Conservation (phyloP, 2,113 vertebrate genomes). For the Athene noctua region DNA sequence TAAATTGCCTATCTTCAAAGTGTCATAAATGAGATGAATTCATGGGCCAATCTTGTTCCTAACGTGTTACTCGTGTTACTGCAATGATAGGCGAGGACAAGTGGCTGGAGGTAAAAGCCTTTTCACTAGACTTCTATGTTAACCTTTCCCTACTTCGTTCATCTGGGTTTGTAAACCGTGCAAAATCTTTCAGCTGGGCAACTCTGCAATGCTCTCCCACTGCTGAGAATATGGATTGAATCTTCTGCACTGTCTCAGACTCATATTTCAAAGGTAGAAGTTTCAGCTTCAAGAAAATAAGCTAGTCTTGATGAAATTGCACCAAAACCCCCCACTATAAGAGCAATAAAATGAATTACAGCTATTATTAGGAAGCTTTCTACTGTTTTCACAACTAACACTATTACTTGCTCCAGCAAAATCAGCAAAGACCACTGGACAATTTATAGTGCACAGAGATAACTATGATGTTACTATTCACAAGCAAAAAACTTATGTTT, state of each 20-base stretch:
- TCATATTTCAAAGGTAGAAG: not conserved
- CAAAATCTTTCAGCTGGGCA: not conserved
- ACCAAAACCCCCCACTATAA: not conserved
- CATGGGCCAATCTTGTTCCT: not conserved
- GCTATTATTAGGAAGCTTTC: not conserved
- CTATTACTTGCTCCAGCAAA: not conserved
- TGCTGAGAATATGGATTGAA: not conserved
- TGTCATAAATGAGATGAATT: not conserved
- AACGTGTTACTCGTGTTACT: not conserved
- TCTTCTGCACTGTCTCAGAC: not conserved
- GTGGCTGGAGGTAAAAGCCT: not conserved
- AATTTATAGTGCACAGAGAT: not conserved
- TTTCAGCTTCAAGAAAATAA: not conserved
- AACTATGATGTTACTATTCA: not conserved
- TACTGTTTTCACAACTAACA: not conserved
- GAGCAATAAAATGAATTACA: not conserved
- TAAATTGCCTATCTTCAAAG: not conserved
- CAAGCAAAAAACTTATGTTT: not conserved
- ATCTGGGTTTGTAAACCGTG: not conserved
- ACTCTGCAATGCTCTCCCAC: not conserved
- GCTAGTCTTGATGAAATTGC: not conserved
- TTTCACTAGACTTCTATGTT: not conserved
- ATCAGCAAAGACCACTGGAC: not conserved
- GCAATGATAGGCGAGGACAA: not conserved
- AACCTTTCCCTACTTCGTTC: not conserved